These are phyloP conservation scores for Eupithecia insigniata DNA, from an alignment of 2,888 invertebrate genomes.

Conservation along the genomic window DNA sequence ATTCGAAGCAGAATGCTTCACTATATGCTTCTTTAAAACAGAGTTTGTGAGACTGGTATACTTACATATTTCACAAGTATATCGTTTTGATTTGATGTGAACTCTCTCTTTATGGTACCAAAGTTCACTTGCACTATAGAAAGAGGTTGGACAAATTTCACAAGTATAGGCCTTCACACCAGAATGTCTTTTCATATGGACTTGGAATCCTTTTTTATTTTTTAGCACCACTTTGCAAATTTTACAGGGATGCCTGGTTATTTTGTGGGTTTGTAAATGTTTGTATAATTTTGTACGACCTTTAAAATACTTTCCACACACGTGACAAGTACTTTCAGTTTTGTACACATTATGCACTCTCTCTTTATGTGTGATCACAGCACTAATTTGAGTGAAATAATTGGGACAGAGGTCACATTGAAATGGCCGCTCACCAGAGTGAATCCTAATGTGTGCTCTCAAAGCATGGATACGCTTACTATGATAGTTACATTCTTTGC, in stretches of 20 bases:
- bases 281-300: conserved; percentile 60
- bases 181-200: conserved; percentile 66
- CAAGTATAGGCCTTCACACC: conserved; percentile 65
- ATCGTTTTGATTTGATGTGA: conserved; percentile 55
- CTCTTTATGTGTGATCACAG: conserved; percentile 65
- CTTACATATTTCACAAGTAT: conserved; percentile 63
- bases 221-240: conserved; percentile 60
- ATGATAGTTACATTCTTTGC: conserved; percentile 62
- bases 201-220: conserved; percentile 45
- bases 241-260: conserved; percentile 51
- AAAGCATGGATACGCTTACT: conserved; percentile 57
- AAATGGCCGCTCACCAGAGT: conserved; percentile 65
- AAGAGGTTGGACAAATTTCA: conserved; percentile 67
- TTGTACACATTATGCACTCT: conserved; percentile 55
- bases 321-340: conserved; percentile 63
- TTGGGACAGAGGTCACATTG: conserved; percentile 62
- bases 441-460: conserved; percentile 58
- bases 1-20: conserved; percentile 59
- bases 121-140: conserved; percentile 64
- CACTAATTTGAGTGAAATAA: conserved; percentile 62
- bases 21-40: conserved; percentile 56
- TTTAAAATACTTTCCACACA: conserved; percentile 65
- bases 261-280: conserved; percentile 60
- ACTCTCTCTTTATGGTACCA: conserved; percentile 61
- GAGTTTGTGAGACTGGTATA: conserved; percentile 53